Percentiles rank a stretch among this genome's conserved stretches.
Conservation (phyloP, 2,888 invertebrate species). For the Pteria penguin region DNA sequence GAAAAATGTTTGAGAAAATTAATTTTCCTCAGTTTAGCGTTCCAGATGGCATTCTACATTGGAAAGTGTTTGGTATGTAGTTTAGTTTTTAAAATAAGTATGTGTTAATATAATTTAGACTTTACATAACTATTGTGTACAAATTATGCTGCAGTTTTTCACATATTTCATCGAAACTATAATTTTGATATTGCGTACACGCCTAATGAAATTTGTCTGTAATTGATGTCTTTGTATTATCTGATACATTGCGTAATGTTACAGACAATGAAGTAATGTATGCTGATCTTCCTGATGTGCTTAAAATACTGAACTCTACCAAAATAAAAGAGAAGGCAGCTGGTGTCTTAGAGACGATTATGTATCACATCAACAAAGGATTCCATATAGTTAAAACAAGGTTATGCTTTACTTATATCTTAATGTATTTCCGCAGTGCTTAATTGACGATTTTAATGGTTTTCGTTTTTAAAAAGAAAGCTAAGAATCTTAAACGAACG, state of each 20-base stretch:
- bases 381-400: conserved; percentile 29
- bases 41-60: conserved; percentile 30
- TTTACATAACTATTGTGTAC: no score
- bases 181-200: no score
- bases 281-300: conserved; percentile 9
- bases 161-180: no score
- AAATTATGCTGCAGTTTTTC: no score
- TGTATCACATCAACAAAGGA: conserved; percentile 23
- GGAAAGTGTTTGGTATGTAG: conserved; percentile 36
- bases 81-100: background rate
- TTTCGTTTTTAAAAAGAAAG: no score
- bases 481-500: no score
- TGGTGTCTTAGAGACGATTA: background rate
- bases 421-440: no score
- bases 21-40: conserved; percentile 44
- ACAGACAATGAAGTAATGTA: conserved; percentile 35
- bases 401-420: no score
- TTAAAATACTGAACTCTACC: conserved; percentile 1
- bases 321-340: background rate
- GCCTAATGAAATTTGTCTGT: no score
- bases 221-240: no score
- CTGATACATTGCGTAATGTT: no score
- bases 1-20: conserved; percentile 45
- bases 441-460: no score
- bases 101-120: background rate